A percentile compares a stretch with the other conserved stretches of the same genome.
These are phyloP conservation scores for Chloroclysta siterata DNA, from an alignment of 2,888 invertebrate genomes.

Conservation along the genomic window DNA sequence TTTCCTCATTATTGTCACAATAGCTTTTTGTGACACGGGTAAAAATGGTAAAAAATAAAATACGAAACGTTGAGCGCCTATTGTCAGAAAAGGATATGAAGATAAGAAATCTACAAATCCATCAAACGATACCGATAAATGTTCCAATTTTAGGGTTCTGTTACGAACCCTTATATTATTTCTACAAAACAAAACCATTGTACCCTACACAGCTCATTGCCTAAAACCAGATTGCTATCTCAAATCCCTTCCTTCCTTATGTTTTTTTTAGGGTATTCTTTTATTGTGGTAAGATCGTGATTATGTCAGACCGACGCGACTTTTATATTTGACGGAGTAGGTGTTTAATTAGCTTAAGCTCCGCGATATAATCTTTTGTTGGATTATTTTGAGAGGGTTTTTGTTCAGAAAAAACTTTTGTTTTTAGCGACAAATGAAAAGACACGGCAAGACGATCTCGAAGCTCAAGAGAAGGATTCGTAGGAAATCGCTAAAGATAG, in stretches of 20 bases:
- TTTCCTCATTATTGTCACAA: too few relatives aligned
- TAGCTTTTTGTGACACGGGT: too few relatives aligned
- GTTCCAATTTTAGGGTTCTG: too few relatives aligned
- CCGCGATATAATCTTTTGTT: conserved; percentile 13
- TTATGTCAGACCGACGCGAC: conserved; percentile 43
- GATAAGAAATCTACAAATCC: too few relatives aligned
- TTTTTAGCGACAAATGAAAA: too few relatives aligned
- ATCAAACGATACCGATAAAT: too few relatives aligned
- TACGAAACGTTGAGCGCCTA: too few relatives aligned
- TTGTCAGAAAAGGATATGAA: too few relatives aligned
- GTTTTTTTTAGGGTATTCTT: conserved; percentile 37
- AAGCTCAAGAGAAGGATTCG: too few relatives aligned
- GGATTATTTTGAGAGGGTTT: not conserved
- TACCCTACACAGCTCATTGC: conserved; percentile 36
- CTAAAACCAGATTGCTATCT: conserved; percentile 46
- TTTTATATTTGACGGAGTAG: conserved; percentile 34
- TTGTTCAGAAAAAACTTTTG: conserved; percentile 1
- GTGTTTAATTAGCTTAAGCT: conserved; percentile 32
- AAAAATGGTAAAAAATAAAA: too few relatives aligned
- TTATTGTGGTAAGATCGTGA: conserved; percentile 40
- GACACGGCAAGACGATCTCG: too few relatives aligned
- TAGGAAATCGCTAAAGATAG: too few relatives aligned
- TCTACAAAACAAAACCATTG: conserved; percentile 9
- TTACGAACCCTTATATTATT: conserved; percentile 1
- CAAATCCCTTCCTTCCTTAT: conserved; percentile 46